Evolutionary conservation across 2,797 vertebrate genomes (phyloP), one percentile per base, ranked within the genome.

Genomic region (Telmatherina bonti): DNA sequence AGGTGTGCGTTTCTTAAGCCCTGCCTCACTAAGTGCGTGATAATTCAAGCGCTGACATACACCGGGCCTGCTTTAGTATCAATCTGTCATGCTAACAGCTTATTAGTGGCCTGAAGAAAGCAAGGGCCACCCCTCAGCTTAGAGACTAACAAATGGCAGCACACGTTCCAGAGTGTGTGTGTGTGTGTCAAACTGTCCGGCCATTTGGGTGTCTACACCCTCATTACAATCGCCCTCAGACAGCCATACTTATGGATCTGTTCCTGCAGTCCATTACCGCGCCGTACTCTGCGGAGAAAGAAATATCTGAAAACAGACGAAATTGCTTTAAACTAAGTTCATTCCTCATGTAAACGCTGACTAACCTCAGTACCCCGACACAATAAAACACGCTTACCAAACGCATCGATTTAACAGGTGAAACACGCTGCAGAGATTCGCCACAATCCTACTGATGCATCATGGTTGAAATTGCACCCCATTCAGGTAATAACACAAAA

Each of bases 61-160:
- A 91, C 89, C 79, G 71, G 85, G 88, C 90, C 90, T 89, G 81
- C 87, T 90, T 90, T 84, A 88, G 85, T 91, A 91, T 91, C 91
- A 91, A 93, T 92, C 88, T 92, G 90, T 93, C 91, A 93, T 88
- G 86, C 87, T 92, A 93, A 93, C 91, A 92, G 92, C 93, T 92
- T 93, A 93, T 94, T 93, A 94, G 93, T 88, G 88, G 91, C 91
- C 86, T 69, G 77, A 81, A 89, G 88, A 87, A 90, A 91, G 74
- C 76, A 65, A 86, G 84, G 82, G 87, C 91, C 89, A 89, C 88
- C 86, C 90, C 86, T 91, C 77, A 67, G 84, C 82, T 88, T 70
- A 64, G 69, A 86, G 79, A 83, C 85, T 80, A 81, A 89, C 74
- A 86, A 90, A 89, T 85, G 75, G 78, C 72, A 62, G 64, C 59